Conservation (phyloP, 2,113 vertebrate genomes). For the Argyrosomus japonicus region DNA sequence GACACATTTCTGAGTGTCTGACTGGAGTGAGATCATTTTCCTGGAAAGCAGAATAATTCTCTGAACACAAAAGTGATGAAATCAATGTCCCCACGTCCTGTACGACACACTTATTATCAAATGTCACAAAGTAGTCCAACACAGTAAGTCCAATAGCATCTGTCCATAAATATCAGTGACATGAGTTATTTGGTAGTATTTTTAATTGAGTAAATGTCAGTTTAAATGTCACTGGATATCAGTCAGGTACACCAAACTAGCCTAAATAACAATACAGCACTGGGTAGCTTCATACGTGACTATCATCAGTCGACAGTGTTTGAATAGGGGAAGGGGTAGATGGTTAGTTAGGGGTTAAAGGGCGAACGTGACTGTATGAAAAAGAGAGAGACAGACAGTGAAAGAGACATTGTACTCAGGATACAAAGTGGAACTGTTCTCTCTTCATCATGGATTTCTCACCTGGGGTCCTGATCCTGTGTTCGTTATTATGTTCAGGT, state of each 20-base stretch:
- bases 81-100: background rate
- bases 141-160: background rate
- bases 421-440: conserved; percentile 28
- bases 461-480: conserved; percentile 59
- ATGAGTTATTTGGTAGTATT: background rate
- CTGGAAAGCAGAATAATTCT: conserved; percentile 6
- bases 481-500: conserved; percentile 71
- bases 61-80: background rate
- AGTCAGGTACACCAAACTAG: background rate
- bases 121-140: no score
- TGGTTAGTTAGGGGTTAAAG: conserved; percentile 62
- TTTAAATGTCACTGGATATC: background rate
- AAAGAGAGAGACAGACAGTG: conserved; percentile 40
- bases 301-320: conserved; percentile 6
- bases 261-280: background rate
- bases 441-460: conserved; percentile 74
- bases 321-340: conserved; percentile 47
- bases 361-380: conserved; percentile 40
- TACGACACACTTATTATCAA: background rate
- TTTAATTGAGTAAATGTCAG: background rate
- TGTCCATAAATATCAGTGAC: background rate
- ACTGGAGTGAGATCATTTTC: conserved; percentile 3
- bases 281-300: conserved; percentile 17
- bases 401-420: conserved; percentile 1
- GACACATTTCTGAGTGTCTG: background rate